Conservation (phyloP, 2,113 vertebrate species). For the Trematomus loennbergii region DNA sequence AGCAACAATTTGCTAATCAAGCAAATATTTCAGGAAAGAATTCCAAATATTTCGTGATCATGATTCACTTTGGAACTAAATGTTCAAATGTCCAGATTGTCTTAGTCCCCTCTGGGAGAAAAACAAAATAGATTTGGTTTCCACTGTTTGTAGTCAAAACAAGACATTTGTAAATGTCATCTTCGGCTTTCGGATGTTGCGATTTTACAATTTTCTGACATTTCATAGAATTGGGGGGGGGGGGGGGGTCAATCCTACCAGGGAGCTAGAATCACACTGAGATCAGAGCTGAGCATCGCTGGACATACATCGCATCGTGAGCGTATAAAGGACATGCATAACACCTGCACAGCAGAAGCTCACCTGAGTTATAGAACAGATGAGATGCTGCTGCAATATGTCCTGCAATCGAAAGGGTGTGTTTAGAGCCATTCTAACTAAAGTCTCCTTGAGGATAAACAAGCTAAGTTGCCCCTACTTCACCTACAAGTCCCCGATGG, state of each 20-base stretch:
- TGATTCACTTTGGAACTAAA: neutral
- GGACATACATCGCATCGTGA: neutral
- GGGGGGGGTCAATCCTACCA: neutral
- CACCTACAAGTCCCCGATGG: slow-evolving; percentile 44
- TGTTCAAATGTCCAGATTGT: neutral
- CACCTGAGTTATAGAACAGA: neutral
- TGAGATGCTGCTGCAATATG: neutral
- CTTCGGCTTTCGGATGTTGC: neutral
- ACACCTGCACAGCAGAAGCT: slow-evolving; percentile 20
- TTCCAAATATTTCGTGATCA: neutral
- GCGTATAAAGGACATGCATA: slow-evolving; percentile 3
- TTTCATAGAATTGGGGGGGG: neutral
- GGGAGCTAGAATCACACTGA: slow-evolving; percentile 7
- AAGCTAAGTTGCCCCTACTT: slow-evolving; percentile 25
- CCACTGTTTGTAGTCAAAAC: neutral
- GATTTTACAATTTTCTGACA: neutral
- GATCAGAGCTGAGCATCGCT: slow-evolving; percentile 14
- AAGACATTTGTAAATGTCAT: neutral
- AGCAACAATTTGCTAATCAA: neutral
- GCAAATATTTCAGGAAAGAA: neutral
- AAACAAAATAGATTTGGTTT: neutral
- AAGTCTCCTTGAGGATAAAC: slow-evolving; percentile 20
- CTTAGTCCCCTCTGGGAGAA: neutral
- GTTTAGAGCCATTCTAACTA: neutral
- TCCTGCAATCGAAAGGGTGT: neutral